Evolutionary conservation across 2,888 invertebrate genomes (phyloP), one percentile per base, ranked within the genome.

Genomic region (Aproaerema taeniolella): DNA sequence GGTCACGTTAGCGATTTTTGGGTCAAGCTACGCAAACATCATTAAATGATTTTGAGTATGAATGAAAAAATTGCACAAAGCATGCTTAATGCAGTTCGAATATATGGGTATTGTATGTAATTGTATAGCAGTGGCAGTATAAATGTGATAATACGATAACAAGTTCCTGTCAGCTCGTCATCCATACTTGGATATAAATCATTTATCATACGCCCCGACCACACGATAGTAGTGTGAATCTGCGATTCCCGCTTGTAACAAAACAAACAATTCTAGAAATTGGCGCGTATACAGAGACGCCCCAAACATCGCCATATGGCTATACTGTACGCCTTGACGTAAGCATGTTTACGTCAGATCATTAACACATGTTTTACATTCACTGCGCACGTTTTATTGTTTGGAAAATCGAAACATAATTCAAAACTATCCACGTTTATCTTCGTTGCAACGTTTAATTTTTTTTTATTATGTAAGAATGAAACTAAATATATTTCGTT

Each of bases 111-210:
- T n/a, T n/a, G n/a, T n/a, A n/a, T n/a, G n/a, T n/a, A n/a, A n/a
- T n/a, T n/a, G n/a, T n/a, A n/a, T n/a, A n/a, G n/a, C n/a, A 12
- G 25, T 15, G 25, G 47, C 45, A 51, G 45, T 47, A 49, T 53
- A 61, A 66, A 66, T 63, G 55, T 52, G 49, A 40, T 39, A n/a
- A n/a, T n/a, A 42, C 34, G 69, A 70, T 71, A 71, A 56, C 48
- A 39, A 61, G 63, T 69, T 71, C 70, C 70, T 59, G 70, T 62
- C 48, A 43, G 17, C 42, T 25, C 43, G 62, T 61, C 67, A 66
- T 56, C 43, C 38, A 41, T 30, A 34, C 38, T 14, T 56, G 46
- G 45, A 54, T 53, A 58, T 53, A 51, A 55, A 55, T 52, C 52
- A 46, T 36, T 38, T 49, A 54, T 55, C 55, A 45, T 49, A 52